Evolutionary conservation across 2,888 invertebrate species (phyloP).

Genomic region (Dryocosmus kuriphilus): DNA sequence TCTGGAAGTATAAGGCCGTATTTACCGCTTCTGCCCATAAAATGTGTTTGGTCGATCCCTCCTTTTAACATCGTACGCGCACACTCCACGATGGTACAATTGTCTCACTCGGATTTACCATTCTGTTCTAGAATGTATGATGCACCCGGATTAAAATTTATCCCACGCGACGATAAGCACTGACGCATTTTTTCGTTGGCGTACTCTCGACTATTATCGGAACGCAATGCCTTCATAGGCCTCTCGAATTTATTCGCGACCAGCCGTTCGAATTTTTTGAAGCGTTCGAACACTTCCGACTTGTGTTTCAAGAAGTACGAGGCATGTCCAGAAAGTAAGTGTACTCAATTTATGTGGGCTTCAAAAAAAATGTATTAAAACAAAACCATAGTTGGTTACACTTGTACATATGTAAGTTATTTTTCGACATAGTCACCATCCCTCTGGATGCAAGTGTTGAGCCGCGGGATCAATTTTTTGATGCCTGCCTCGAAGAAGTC

Average conservation of each 20-base stretch:
- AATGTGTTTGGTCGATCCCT: background rate
- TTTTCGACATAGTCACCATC: too few relatives aligned
- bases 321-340: too few relatives aligned
- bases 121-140: slow-evolving; percentile 33
- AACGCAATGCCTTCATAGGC: background rate
- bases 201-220: background rate
- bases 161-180: background rate
- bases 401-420: too few relatives aligned
- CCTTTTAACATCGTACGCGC: slow-evolving; percentile 15
- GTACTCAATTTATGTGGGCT: too few relatives aligned
- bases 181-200: background rate
- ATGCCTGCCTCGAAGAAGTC: too few relatives aligned
- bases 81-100: background rate
- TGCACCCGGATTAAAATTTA: background rate
- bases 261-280: background rate
- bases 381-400: too few relatives aligned
- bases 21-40: slow-evolving; percentile 39
- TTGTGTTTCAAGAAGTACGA: slow-evolving; percentile 5
- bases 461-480: too few relatives aligned
- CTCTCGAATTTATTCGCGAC: background rate
- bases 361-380: too few relatives aligned
- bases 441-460: too few relatives aligned
- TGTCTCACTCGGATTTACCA: slow-evolving; percentile 23
- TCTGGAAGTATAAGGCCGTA: slow-evolving; percentile 27
- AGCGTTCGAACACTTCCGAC: background rate